phyloP scores from a whole-genome alignment of 2,888 invertebrate species.

The Lucinisca nassula region DNA sequence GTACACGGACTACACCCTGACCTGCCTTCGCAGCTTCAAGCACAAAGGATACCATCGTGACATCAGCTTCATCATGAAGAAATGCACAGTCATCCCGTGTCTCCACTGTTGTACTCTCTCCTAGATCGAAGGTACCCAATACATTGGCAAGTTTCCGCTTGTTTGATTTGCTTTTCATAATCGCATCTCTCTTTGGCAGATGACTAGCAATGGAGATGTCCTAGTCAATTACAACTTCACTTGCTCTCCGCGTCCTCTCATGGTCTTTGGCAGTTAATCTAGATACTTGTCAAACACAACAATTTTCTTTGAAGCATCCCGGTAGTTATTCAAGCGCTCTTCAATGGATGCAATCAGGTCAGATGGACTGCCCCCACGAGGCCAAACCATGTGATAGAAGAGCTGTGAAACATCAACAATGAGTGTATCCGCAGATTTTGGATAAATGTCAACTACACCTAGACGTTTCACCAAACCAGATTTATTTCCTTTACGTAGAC shows the following conservation, averaged over 20 bases:
- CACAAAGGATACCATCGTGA: conserved; percentile 3
- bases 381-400: conserved; percentile 24
- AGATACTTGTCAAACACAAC: conserved; percentile 48
- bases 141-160: conserved; percentile 29
- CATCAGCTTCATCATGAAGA: conserved; percentile 8
- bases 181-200: conserved; percentile 31
- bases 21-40: neutral
- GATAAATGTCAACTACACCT: neutral
- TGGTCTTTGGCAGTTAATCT: conserved; percentile 48
- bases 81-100: conserved; percentile 1
- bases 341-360: conserved; percentile 21
- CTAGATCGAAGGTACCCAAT: neutral
- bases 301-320: conserved; percentile 24
- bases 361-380: conserved; percentile 22
- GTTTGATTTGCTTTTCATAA: conserved; percentile 36
- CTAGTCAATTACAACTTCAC: conserved; percentile 43
- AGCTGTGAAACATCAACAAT: conserved; percentile 38
- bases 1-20: conserved; percentile 17
- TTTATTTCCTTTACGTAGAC: conserved; percentile 7
- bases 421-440: conserved; percentile 12
- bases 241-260: conserved; percentile 34
- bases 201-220: conserved; percentile 31
- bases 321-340: neutral
- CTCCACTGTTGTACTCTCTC: neutral
- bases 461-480: conserved; percentile 17